These are phyloP conservation scores for Petroica traversi DNA, from an alignment of 2,113 vertebrate species.

Conservation along the genomic window DNA sequence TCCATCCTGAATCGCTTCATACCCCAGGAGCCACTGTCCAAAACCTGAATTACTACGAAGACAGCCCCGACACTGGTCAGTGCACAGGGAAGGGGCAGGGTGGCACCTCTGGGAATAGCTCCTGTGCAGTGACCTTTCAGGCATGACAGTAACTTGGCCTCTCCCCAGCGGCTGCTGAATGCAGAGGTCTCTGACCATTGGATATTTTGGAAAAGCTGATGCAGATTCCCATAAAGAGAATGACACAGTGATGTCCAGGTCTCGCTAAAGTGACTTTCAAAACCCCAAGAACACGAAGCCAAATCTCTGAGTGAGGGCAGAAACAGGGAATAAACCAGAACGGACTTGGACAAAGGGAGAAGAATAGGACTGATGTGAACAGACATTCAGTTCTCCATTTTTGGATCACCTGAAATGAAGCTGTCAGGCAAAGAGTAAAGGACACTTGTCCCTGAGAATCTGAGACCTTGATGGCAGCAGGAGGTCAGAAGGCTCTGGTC, in stretches of 20 bases:
- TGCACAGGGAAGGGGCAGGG: background rate
- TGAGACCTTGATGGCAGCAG: background rate
- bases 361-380: background rate
- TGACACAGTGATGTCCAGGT: background rate
- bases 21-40: background rate
- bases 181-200: background rate
- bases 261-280: background rate
- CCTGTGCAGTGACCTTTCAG: background rate
- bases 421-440: background rate
- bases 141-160: background rate
- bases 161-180: background rate
- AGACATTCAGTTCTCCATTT: background rate
- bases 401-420: background rate
- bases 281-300: background rate
- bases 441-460: rapidly evolving
- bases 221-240: background rate
- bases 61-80: background rate
- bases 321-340: background rate
- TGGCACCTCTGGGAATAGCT: background rate
- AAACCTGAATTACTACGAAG: background rate
- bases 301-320: background rate
- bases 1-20: background rate
- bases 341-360: background rate
- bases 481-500: background rate
- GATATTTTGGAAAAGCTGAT: background rate